A percentile compares a stretch with the other conserved stretches of the same genome.
phyloP scores from a whole-genome alignment of 92 coral and sea anemone genomes.

The Muricea muricata region DNA sequence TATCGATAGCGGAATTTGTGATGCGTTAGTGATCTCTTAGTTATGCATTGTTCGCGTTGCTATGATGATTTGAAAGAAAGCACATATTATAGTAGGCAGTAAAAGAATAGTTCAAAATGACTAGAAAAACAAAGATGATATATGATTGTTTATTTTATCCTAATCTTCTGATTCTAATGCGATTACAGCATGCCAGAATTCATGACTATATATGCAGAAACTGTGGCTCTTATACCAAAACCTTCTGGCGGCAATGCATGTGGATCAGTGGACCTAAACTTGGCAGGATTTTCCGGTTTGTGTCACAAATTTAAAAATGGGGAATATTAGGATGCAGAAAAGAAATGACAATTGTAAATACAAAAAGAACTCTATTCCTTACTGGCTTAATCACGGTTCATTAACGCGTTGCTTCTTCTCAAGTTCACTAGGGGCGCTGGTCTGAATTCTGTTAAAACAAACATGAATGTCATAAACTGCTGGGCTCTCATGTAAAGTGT shows the following conservation, averaged over 20 bases:
- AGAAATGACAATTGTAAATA: no score
- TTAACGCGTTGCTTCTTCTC: no score
- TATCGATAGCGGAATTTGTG: neutral
- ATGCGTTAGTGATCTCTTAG: neutral
- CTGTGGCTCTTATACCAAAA: neutral
- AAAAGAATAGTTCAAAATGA: neutral
- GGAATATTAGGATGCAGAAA: no score
- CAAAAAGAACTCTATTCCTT: no score
- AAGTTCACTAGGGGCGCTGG: no score
- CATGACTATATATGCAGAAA: constrained; percentile 6
- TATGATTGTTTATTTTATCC: constrained; percentile 4
- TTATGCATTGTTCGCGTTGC: neutral
- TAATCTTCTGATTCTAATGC: constrained; percentile 9
- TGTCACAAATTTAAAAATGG: neutral
- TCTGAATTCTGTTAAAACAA: no score
- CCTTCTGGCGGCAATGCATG: neutral
- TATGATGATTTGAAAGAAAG: neutral
- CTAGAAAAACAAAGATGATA: neutral
- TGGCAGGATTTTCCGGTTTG: neutral
- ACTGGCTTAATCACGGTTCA: no score
- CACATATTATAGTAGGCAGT: neutral
- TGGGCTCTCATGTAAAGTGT: no score
- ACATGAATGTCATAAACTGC: no score
- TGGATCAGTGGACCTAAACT: neutral
- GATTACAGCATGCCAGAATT: constrained; percentile 21